Evolutionary conservation across 1,140 invertebrate genomes (phyloP).

Genomic region (Oedothorax gibbosus): DNA sequence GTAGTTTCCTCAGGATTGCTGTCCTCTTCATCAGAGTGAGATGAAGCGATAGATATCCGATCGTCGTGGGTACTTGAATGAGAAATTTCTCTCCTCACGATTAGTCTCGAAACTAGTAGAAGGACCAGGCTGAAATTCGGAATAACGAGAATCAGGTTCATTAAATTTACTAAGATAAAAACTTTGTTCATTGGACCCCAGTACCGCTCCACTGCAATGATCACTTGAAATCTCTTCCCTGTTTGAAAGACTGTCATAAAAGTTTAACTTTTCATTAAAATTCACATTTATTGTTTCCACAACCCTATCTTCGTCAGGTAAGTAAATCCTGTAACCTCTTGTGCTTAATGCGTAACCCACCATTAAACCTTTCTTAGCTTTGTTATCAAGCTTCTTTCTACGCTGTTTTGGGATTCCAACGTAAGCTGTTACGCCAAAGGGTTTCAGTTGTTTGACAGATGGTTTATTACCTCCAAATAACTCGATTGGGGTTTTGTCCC

Average conservation of each 20-base stretch:
- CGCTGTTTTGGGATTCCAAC: neutral
- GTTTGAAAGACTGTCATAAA: too few species aligned
- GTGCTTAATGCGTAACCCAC: neutral
- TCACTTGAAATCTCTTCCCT: too few species aligned
- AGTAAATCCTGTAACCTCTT: neutral
- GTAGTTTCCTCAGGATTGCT: too few species aligned
- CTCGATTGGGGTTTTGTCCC: neutral
- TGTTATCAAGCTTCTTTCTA: neutral
- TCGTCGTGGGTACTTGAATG: neutral
- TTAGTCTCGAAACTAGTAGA: neutral
- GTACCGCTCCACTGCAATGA: neutral
- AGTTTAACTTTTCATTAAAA: slow-evolving; percentile 7
- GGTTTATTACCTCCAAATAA: neutral
- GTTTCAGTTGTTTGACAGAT: neutral
- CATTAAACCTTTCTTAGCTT: neutral
- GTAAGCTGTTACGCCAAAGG: neutral
- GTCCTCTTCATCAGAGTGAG: neutral
- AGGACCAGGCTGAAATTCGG: too few species aligned
- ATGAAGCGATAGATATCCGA: neutral
- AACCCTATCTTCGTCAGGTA: neutral
- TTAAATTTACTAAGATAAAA: too few species aligned
- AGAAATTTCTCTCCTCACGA: neutral
- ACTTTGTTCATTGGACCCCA: neutral
- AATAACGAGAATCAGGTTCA: too few species aligned
- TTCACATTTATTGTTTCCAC: neutral